Evolutionary conservation across 1,140 invertebrate genomes (phyloP).

Genomic region (Melanaphis sacchari): DNA sequence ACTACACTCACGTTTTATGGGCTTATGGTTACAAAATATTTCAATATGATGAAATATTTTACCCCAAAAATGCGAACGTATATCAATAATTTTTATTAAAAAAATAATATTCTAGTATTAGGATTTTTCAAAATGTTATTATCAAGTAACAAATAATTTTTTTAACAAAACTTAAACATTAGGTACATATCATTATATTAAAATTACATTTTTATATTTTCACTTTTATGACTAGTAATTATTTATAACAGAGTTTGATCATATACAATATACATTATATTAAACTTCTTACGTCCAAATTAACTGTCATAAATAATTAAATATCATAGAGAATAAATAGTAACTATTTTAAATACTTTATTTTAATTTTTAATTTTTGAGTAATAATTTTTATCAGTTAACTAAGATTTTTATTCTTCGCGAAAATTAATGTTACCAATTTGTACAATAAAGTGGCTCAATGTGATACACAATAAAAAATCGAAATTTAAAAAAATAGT

Average conservation of each 20-base stretch:
- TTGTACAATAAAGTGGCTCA: neutral
- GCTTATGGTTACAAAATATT: constrained; percentile 26
- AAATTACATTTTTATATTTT: neutral
- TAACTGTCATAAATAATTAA: neutral
- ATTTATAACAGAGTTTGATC: too few species aligned
- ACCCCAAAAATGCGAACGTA: neutral
- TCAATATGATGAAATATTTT: constrained; percentile 12
- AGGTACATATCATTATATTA: neutral
- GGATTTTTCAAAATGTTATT: neutral
- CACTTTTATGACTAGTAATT: neutral
- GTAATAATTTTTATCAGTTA: neutral
- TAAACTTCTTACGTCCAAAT: neutral
- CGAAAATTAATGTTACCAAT: neutral
- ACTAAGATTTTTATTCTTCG: neutral
- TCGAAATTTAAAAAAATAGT: neutral
- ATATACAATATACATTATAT: too few species aligned
- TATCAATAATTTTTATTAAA: constrained; percentile 1
- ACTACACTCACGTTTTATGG: constrained; percentile 30
- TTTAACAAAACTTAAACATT: neutral
- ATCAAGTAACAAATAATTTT: neutral
- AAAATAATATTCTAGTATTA: neutral
- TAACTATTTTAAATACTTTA: too few species aligned
- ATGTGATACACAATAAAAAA: neutral
- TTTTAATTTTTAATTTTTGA: too few species aligned
- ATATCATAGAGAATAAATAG: neutral